Conservation (phyloP, 2,888 invertebrate species). For the Xylota segnis region DNA sequence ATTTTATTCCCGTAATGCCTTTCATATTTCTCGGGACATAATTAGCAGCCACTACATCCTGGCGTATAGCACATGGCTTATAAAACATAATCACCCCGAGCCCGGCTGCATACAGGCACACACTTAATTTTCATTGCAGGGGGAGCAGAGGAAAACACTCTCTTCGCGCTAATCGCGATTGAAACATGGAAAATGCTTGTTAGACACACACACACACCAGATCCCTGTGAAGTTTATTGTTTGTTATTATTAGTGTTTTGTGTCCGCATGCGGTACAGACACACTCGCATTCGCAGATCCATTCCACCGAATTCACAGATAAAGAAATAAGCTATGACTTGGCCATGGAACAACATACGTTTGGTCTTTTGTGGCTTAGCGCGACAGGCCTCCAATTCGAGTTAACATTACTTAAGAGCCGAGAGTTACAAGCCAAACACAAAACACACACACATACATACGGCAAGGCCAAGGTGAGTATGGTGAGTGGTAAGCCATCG, state of each 20-base stretch:
- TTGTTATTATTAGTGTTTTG: conserved; percentile 75
- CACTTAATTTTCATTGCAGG: conserved; percentile 61
- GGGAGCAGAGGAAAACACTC: conserved; percentile 31
- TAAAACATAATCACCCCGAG: conserved; percentile 28
- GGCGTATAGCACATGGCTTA: conserved; percentile 5
- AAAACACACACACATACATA: background rate
- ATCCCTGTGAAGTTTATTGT: conserved; percentile 66
- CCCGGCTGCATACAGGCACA: background rate
- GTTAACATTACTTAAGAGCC: conserved; percentile 63
- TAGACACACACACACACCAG: conserved; percentile 62
- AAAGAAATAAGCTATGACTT: conserved; percentile 76
- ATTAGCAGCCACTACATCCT: conserved; percentile 43
- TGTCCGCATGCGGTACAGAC: conserved; percentile 18
- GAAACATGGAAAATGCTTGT: conserved; percentile 74
- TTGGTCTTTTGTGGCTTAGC: conserved; percentile 50
- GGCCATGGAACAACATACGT: conserved; percentile 48
- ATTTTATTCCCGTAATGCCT: conserved; percentile 34
- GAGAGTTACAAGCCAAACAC: background rate
- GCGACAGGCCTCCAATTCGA: conserved; percentile 68
- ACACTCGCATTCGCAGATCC: conserved; percentile 23
- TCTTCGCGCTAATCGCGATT: conserved; percentile 70
- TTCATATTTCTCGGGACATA: conserved; percentile 43
- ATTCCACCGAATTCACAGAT: conserved; percentile 70
- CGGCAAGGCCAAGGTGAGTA: conserved; percentile 57
- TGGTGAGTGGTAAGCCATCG: conserved; percentile 41